Evolutionary conservation across 2,113 vertebrate species (phyloP), one percentile per base, ranked within the genome.

Genomic region (Elanoides forficatus): DNA sequence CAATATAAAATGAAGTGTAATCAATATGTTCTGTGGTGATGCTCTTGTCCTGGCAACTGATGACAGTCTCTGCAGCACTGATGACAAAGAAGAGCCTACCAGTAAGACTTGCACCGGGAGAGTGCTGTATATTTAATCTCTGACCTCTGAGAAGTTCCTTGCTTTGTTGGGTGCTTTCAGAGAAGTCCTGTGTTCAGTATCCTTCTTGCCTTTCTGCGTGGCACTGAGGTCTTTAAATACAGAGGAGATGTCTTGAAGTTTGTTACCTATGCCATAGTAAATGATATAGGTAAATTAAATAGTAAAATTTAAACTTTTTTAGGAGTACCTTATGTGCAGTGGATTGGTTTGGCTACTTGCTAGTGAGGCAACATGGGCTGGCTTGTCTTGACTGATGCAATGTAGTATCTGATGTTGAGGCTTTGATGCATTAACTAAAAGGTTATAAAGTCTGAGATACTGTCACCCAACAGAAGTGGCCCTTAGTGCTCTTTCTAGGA

Each of bases 61-160:
- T 1, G 2, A 6, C 29, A n/a, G 15, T 62, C 14, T 66, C 7
- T 87, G 56, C 25, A 63, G 18, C 0, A 0, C 0, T 58, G 38
- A 29, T 80, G 47, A 42, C 26, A 76, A 62, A 68, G 45, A 81
- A 20, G 74, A 76, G 4, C 26, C 15, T 75, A 27, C 29, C 8
- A 47, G 25, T 60, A 56, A 80, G 30, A 43, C 66, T 38, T 68
- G 36, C 4, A 21, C 34, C 9, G 47, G 62, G 29, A 74, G 5
- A 21, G 21, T 34, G 27, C 18, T 3, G 5, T 52, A 1, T 73
- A 52, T 62, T 82, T 80, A 1, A 2, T 27, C 27, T 65, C 40
- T 48, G 20, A 85, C 26, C 27, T 29, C 27, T 32, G 43, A 66
- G 48, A n/a, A 36, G 67, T 78, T 83, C 10, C 38, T 88, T 58